Evolutionary conservation across 1,140 invertebrate species (phyloP).

Genomic region (Solen grandis): DNA sequence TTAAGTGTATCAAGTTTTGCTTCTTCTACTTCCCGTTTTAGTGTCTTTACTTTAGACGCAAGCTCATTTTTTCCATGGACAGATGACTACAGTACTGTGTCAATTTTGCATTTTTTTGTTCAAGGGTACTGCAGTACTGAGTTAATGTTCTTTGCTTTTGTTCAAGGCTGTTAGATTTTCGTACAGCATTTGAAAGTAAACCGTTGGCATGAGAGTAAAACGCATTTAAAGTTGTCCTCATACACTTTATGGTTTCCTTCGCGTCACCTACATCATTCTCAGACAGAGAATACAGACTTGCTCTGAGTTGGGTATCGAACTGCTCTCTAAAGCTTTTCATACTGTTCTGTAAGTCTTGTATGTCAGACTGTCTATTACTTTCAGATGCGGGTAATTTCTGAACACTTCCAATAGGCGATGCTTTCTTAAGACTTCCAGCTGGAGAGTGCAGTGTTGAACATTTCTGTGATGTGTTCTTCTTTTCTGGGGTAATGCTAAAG

Average conservation of each 20-base stretch:
- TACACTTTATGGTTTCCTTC: constrained; percentile 11
- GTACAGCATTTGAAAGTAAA: constrained; percentile 10
- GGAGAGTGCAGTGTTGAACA: constrained; percentile 25
- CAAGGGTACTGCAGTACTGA: not conserved
- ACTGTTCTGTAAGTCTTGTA: constrained; percentile 19
- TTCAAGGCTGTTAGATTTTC: constrained; percentile 13
- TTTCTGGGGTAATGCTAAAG: constrained; percentile 10
- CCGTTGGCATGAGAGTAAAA: constrained; percentile 27
- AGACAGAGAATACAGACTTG: constrained; percentile 21
- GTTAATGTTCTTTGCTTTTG: constrained; percentile 24
- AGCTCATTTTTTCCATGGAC: constrained; percentile 18
- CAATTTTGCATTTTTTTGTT: constrained; percentile 25
- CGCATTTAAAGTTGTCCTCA: constrained; percentile 16
- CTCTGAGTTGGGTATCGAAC: constrained; percentile 9
- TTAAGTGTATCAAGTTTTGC: constrained; percentile 22
- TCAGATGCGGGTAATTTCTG: constrained; percentile 5
- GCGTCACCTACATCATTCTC: not conserved
- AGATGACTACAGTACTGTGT: constrained; percentile 20
- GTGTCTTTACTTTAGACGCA: constrained; percentile 18
- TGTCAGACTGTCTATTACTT: not conserved
- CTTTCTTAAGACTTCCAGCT: constrained; percentile 22
- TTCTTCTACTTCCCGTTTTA: constrained; percentile 25
- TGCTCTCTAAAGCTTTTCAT: constrained; percentile 25
- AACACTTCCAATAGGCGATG: constrained; percentile 18
- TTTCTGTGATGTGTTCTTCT: constrained; percentile 29